Conservation (phyloP, 2,888 invertebrate genomes). For the Cryptocephalus moraei region DNA sequence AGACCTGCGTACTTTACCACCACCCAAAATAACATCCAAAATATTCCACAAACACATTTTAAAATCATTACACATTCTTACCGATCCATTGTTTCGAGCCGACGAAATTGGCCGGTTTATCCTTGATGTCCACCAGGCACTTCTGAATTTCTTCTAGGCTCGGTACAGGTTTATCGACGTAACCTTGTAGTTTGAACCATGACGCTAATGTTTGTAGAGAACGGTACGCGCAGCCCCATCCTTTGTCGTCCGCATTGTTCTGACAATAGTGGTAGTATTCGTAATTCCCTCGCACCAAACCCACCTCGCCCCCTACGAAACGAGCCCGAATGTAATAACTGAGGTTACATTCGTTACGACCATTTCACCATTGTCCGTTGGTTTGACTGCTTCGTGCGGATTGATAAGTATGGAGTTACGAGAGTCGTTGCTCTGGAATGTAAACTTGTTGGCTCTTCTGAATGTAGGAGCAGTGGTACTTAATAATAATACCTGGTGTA, state of each 20-base stretch:
- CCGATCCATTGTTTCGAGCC: slow-evolving; percentile 94
- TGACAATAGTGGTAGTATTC: slow-evolving; percentile 96
- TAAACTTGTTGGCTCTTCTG: slow-evolving; percentile 57
- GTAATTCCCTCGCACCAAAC: slow-evolving; percentile 73
- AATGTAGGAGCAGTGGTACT: slow-evolving; percentile 63
- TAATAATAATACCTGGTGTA: slow-evolving; percentile 65
- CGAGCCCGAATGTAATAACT: neutral
- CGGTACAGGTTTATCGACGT: slow-evolving; percentile 66
- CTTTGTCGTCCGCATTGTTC: slow-evolving; percentile 85
- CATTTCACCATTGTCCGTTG: slow-evolving; percentile 29
- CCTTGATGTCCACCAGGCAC: slow-evolving; percentile 87
- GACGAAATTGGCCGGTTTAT: slow-evolving; percentile 72
- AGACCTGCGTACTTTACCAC: too few relatives aligned
- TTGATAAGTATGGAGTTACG: slow-evolving; percentile 49
- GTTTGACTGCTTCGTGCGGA: slow-evolving; percentile 54
- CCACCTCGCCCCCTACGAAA: slow-evolving; percentile 39
- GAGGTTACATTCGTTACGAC: neutral
- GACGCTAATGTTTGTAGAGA: slow-evolving; percentile 94
- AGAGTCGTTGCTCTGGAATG: slow-evolving; percentile 41
- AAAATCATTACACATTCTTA: too few relatives aligned
- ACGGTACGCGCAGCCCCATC: slow-evolving; percentile 99
- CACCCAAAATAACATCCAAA: too few relatives aligned
- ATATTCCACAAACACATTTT: too few relatives aligned
- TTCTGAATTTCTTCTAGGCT: slow-evolving; percentile 82
- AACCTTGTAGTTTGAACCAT: slow-evolving; percentile 85